These are phyloP conservation scores for Acleris literana DNA, from an alignment of 2,888 invertebrate genomes.

Conservation along the genomic window DNA sequence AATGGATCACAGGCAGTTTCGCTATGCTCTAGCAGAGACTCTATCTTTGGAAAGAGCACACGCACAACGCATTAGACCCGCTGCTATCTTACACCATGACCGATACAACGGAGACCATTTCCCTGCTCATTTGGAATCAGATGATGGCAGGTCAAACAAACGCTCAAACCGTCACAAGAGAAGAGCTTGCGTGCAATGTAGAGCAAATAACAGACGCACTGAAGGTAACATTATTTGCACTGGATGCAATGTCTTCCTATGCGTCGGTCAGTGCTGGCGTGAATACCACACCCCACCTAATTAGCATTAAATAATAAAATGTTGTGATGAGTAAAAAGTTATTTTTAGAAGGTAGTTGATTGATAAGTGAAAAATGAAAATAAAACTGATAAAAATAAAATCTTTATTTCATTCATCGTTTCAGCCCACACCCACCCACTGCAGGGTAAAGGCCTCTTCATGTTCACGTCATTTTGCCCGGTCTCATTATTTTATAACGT, in stretches of 20 bases:
- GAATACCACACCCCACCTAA: conserved; percentile 28
- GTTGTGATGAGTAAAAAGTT: neutral
- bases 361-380: conserved; percentile 1
- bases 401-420: neutral
- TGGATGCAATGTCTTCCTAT: conserved; percentile 24
- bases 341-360: neutral
- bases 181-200: conserved; percentile 31
- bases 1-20: conserved; percentile 13
- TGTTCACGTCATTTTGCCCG: too few species aligned
- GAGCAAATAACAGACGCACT: conserved; percentile 16
- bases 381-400: neutral
- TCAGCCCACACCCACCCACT: too few species aligned
- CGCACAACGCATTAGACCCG: conserved; percentile 16
- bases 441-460: too few species aligned
- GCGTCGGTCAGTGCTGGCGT: conserved; percentile 31
- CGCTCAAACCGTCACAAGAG: conserved; percentile 23
- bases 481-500: too few species aligned
- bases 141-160: conserved; percentile 18
- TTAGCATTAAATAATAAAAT: conserved; percentile 5
- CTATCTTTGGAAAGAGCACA: conserved; percentile 23
- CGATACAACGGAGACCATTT: conserved; percentile 28
- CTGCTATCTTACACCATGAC: conserved; percentile 23
- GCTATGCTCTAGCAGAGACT: conserved; percentile 7
- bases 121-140: conserved; percentile 18
- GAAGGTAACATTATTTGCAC: conserved; percentile 17